Base-by-base conservation (phyloP, 2,888 invertebrate species). In the Amaurobius ferox region DNA sequence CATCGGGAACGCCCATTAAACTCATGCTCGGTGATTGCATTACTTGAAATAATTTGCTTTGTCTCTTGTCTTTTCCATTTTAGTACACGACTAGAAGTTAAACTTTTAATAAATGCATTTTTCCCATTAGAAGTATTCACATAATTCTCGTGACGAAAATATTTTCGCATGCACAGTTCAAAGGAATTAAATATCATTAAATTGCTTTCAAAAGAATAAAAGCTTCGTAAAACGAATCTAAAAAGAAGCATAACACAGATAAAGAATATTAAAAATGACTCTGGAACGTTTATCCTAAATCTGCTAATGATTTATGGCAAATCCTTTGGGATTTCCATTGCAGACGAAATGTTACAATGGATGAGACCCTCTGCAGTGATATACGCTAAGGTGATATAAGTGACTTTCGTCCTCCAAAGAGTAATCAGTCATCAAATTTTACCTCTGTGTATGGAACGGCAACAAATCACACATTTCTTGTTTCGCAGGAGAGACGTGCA, bases 361-460 rank as follows among this genome's bases (percentile, higher is more conserved):
- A 55, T 55, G 55, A 55, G 55, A 23, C 23, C 23, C 55, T 23
- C 23, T 55, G 55, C 23, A 23, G 11, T 23, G 5, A 55, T 55
- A 23, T 19, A 23, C 55, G 19, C 55, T 23, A 55, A n/a, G 23
- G 55, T 55, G 55, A 55, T 55, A 23, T 55, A 55, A 55, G 23
- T 19, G 19, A 55, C 13, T 55, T 55, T 55, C 23, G 11, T 55
- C 23, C 55, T 55, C 55, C 1, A 55, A 55, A 55, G 55, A 55
- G 23, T 55, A 55, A 55, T 55, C 55, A 55, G 23, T 55, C 55
- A 55, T 55, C 55, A 23, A 55, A 55, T 55, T 23, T 55, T 55
- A 55, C 19, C 55, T 55, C 55, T 55, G 55, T 19, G 55, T 55
- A 23, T 23, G 23, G 23, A 55, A 23, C 3, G 6, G 23, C 23